Evolutionary conservation across 35 echinoderm and acorn worm species (phyloP).

Genomic region (Heliocidaris erythrogramma): DNA sequence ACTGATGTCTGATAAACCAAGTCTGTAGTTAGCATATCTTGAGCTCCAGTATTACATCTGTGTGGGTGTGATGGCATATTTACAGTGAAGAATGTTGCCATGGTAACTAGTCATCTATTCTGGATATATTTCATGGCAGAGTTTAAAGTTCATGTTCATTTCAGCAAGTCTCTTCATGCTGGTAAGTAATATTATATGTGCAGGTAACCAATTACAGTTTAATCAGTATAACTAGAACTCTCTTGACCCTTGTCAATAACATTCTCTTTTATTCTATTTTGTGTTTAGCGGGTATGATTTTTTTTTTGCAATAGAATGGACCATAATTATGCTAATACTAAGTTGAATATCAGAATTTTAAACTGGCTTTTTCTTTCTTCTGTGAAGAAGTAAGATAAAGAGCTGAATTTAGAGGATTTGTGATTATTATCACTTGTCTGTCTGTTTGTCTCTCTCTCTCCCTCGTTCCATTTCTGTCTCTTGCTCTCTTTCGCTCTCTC

Average conservation of each 20-base stretch:
- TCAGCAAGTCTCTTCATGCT: slow-evolving; percentile 12
- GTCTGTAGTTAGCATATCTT: not conserved
- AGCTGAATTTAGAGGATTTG: no score
- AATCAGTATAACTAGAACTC: not conserved
- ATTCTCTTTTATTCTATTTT: not conserved
- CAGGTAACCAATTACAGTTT: not conserved
- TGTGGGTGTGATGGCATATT: not conserved
- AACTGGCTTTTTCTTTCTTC: no score
- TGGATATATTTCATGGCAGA: slow-evolving; percentile 42
- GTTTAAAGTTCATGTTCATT: slow-evolving; percentile 15
- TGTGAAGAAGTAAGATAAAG: no score
- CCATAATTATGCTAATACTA: no score
- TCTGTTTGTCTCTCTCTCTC: no score
- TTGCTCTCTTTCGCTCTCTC: no score
- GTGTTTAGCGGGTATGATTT: no score
- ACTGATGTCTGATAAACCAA: not conserved
- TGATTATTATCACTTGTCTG: no score
- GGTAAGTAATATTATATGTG: not conserved
- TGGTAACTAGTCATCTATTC: slow-evolving; percentile 42
- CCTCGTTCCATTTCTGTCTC: no score
- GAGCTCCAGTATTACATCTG: not conserved
- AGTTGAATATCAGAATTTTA: no score
- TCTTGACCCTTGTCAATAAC: not conserved
- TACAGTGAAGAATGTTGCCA: not conserved
- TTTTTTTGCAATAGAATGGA: no score